Evolutionary conservation across 2,888 invertebrate genomes (phyloP).

Genomic region (Bellardia bayeri): DNA sequence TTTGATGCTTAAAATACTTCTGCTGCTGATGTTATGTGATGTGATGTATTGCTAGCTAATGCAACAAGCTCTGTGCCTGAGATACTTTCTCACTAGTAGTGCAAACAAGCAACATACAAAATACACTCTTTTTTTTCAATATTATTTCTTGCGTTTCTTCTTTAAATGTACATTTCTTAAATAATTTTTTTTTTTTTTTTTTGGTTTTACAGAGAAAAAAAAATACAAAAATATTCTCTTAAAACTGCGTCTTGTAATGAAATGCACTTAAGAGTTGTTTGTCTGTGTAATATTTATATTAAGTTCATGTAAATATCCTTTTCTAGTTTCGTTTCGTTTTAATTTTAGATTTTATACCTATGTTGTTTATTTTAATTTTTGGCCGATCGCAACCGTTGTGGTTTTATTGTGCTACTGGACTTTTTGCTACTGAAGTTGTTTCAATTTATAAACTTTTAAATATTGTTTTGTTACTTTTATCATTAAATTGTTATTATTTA

Average conservation of each 20-base stretch:
- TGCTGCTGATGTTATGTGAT: slow-evolving; percentile 19
- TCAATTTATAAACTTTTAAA: slow-evolving; percentile 59
- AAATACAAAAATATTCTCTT: slow-evolving; percentile 13
- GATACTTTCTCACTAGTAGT: slow-evolving; percentile 39
- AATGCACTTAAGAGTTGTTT: not conserved
- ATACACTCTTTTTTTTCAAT: slow-evolving; percentile 29
- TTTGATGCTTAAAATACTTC: slow-evolving; percentile 61
- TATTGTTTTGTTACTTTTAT: slow-evolving; percentile 40
- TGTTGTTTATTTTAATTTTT: not conserved
- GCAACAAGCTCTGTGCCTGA: slow-evolving; percentile 45
- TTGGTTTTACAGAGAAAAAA: slow-evolving; percentile 28
- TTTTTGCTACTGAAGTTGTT: slow-evolving; percentile 49
- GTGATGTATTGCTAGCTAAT: slow-evolving; percentile 12
- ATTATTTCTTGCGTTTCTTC: slow-evolving; percentile 18
- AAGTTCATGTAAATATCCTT: not conserved
- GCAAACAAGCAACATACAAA: slow-evolving; percentile 33
- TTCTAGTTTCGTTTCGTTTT: not conserved
- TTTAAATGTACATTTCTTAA: slow-evolving; percentile 5
- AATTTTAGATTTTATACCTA: not conserved
- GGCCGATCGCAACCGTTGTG: slow-evolving; percentile 7
- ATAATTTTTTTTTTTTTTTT: not conserved
- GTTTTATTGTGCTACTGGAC: slow-evolving; percentile 49
- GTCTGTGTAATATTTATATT: not conserved
- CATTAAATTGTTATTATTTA: not conserved
- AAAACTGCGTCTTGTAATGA: not conserved